These are phyloP conservation scores for Trichacis sp. DNA, from an alignment of 2,888 invertebrate genomes.

Conservation along the genomic window DNA sequence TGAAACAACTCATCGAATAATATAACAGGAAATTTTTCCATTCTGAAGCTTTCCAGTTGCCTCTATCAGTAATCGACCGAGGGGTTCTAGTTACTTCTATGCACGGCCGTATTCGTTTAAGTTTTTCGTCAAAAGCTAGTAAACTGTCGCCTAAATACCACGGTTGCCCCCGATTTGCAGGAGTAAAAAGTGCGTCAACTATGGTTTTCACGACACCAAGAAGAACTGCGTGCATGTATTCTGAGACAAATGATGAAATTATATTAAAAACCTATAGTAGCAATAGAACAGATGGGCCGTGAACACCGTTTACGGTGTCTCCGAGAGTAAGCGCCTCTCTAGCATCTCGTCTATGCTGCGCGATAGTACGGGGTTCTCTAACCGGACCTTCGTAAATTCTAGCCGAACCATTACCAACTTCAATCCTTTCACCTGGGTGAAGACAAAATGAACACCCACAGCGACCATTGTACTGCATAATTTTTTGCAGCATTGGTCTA, in stretches of 20 bases:
- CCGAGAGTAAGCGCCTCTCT: neutral
- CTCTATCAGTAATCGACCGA: slow-evolving; percentile 2
- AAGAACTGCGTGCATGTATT: slow-evolving; percentile 23
- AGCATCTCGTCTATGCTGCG: slow-evolving; percentile 11
- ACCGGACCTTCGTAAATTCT: slow-evolving; percentile 13
- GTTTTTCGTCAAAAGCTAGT: slow-evolving; percentile 6
- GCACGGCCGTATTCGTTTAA: slow-evolving; percentile 8
- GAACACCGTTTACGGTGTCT: slow-evolving; percentile 13
- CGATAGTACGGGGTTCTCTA: slow-evolving; percentile 6
- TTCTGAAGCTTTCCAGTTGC: neutral
- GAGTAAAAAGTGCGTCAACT: neutral
- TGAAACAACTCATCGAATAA: slow-evolving; percentile 3
- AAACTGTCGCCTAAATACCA: slow-evolving; percentile 11
- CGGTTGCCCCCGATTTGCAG: neutral
- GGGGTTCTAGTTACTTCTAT: slow-evolving; percentile 14
- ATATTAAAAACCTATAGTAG: slow-evolving; percentile 17
- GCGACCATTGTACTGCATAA: slow-evolving; percentile 23
- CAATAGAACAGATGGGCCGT: slow-evolving; percentile 16
- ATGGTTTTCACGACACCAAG: slow-evolving; percentile 12
- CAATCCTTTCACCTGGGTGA: slow-evolving; percentile 13
- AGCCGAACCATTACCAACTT: slow-evolving; percentile 15
- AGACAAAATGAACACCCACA: slow-evolving; percentile 36
- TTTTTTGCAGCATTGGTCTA: slow-evolving; percentile 13
- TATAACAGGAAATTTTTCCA: slow-evolving; percentile 6
- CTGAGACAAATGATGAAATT: slow-evolving; percentile 20